Evolutionary conservation across 2,113 vertebrate genomes (phyloP).

Genomic region (Anser cygnoides): DNA sequence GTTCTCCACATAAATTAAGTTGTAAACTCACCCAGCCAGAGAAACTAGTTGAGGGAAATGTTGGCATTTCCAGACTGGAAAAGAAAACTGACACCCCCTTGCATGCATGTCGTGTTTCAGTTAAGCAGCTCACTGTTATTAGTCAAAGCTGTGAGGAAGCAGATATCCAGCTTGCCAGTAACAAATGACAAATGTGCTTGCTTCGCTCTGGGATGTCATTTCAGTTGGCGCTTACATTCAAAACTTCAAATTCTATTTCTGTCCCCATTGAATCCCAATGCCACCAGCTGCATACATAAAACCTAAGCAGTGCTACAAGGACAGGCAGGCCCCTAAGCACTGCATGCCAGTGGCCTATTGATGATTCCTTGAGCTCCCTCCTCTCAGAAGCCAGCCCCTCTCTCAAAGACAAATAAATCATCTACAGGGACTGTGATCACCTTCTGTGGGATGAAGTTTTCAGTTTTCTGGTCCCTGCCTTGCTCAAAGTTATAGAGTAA

Average conservation of each 20-base stretch:
- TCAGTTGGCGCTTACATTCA: neutral
- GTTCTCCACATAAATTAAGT: neutral
- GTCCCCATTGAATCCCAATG: neutral
- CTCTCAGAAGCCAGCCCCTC: neutral
- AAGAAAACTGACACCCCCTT: neutral
- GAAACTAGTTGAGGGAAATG: neutral
- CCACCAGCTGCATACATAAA: neutral
- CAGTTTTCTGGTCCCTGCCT: neutral
- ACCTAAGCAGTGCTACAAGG: neutral
- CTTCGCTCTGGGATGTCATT: neutral
- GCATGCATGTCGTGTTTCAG: neutral
- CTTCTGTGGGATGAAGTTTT: neutral
- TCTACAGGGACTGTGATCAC: neutral
- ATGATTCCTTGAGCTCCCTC: neutral
- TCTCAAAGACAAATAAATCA: neutral
- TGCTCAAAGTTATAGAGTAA: neutral
- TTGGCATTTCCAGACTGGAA: neutral
- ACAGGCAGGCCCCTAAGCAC: neutral
- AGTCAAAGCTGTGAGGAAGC: neutral
- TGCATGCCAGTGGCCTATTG: rapidly evolving
- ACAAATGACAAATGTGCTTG: neutral
- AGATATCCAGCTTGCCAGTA: neutral
- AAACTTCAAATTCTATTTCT: neutral
- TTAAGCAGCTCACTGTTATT: neutral
- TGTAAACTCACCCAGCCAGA: neutral